Base-by-base conservation (phyloP, 2,113 vertebrate genomes). In the Syngnathoides biaculeatus region DNA sequence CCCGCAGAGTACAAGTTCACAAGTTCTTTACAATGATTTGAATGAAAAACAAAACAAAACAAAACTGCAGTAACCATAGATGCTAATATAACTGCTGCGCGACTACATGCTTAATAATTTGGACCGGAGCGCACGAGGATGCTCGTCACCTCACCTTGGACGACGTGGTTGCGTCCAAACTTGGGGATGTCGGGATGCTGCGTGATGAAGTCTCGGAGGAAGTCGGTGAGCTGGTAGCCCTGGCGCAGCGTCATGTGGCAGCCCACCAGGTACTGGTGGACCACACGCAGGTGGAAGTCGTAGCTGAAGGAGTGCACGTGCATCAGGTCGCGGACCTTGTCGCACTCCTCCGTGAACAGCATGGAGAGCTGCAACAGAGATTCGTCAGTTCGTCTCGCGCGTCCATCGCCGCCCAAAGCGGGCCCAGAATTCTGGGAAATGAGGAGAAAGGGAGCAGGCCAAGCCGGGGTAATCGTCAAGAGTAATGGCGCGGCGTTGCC, bases 291-390 rank as follows among this genome's bases (percentile, higher is more conserved):
- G 85, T 99, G 97, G 90, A 99, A 98, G 87, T 99, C 97, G 0
- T 99, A 98, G 92, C 97, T 98, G 92, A 99, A 99, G 0, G 97
- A 99, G 85, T 98, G 97, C 26, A 99, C 95, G 0, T 99, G 97
- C 96, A 99, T 98, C 87, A 98, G 92, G 81, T 97, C 97, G 38
- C 96, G 92, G 65, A 99, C 97, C 79, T 95, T 98, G 89, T 98
- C 97, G 0, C 97, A 99, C 84, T 99, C 97, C 87, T 99, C 96
- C 0, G 96, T 98, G 92, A 99, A 98, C 62, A 98, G 94, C 97
- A 99, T 97, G 67, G 96, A 98, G 24, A 99, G 94, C 97, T 99
- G 86, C 11, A 84, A 40, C 20, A 43, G 9, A 38, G 35, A 20
- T 5, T 13, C 3, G 15, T 7, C 12, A 11, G 24, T 50, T 48